Percentiles rank a stretch among this genome's conserved stretches.
Evolutionary conservation across 2,888 invertebrate genomes (phyloP).

Genomic region (Argyra leucocephala): DNA sequence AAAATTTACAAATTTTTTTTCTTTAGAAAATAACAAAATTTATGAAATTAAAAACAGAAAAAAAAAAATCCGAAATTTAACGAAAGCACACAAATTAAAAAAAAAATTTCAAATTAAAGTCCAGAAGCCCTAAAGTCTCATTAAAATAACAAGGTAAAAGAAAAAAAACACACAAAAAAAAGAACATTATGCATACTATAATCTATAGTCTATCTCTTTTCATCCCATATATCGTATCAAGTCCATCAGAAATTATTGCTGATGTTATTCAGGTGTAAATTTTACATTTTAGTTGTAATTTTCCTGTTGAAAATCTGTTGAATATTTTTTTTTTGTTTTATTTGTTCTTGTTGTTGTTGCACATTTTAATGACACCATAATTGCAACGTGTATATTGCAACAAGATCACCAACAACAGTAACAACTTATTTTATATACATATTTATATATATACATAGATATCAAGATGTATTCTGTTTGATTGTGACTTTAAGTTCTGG

Average conservation of each 20-base stretch:
- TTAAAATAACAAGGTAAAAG: background rate
- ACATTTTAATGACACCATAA: conserved; percentile 2
- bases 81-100: too few species aligned
- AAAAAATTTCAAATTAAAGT: background rate
- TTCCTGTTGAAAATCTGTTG: background rate
- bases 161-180: background rate
- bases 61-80: too few species aligned
- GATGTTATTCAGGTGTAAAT: background rate
- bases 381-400: background rate
- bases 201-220: background rate
- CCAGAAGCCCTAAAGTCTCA: background rate
- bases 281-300: background rate
- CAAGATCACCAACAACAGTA: background rate
- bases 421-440: background rate
- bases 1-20: too few species aligned
- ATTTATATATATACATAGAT: too few species aligned
- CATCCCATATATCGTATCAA: background rate
- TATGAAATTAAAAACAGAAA: too few species aligned
- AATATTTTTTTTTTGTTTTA: background rate
- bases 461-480: too few species aligned
- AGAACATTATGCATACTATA: too few species aligned
- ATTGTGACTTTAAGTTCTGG: too few species aligned
- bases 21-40: too few species aligned
- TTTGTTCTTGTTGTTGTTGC: background rate
- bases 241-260: too few species aligned